Evolutionary conservation across 2,797 vertebrate species (phyloP).

Genomic region (Syngnathus rostellatus): DNA sequence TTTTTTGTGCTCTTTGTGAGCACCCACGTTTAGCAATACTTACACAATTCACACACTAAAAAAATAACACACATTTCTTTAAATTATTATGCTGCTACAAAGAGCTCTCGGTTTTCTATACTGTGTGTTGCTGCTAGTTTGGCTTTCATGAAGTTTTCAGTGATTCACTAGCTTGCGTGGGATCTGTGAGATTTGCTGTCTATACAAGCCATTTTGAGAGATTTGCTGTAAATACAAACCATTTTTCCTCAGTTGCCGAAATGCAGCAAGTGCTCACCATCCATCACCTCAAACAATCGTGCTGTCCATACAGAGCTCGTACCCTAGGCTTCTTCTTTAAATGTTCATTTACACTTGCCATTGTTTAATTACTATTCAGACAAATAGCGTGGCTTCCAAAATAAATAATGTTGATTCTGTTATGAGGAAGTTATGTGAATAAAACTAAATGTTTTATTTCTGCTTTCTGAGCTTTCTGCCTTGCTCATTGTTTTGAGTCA

Average conservation of each 20-base stretch:
- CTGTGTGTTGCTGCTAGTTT: not conserved
- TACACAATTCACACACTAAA: too few relatives aligned
- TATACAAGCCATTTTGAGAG: not conserved
- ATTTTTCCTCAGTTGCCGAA: not conserved
- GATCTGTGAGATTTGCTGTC: not conserved
- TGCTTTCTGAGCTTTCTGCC: not conserved
- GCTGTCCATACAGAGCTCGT: not conserved
- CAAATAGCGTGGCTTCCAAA: not conserved
- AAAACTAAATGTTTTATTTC: not conserved
- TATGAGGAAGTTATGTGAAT: not conserved
- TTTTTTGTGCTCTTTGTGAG: not conserved
- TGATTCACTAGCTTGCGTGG: slow-evolving; percentile 2
- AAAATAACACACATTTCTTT: not conserved
- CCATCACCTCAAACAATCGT: not conserved
- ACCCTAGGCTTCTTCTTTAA: not conserved
- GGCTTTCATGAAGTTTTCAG: not conserved
- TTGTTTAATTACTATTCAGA: not conserved
- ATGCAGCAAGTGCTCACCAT: not conserved
- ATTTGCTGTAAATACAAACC: not conserved
- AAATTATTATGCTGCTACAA: not conserved
- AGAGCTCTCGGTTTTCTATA: not conserved
- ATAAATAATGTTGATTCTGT: not conserved
- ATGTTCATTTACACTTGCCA: not conserved
- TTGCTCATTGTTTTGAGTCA: not conserved
- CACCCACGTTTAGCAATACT: not conserved